Evolutionary conservation across 2,888 invertebrate genomes (phyloP).

Genomic region (Nysson spinosus): DNA sequence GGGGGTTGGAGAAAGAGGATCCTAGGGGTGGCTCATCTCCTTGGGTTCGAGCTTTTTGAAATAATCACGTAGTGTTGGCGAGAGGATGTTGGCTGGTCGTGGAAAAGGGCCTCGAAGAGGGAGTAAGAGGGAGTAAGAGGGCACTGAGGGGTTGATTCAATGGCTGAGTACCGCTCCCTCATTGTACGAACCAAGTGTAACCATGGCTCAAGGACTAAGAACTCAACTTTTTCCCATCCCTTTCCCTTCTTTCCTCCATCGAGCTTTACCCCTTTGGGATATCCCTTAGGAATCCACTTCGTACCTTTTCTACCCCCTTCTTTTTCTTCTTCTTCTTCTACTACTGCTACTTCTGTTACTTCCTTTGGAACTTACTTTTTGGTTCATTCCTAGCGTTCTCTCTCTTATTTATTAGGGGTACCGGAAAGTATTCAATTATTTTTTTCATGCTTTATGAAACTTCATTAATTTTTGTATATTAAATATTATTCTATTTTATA

Average conservation of each 20-base stretch:
- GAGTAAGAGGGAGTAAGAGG: slow-evolving; percentile 37
- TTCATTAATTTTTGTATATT: too few relatives aligned
- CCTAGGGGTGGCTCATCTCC: slow-evolving; percentile 55
- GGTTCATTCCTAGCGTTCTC: slow-evolving; percentile 15
- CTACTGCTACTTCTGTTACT: background rate
- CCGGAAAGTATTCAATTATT: too few relatives aligned
- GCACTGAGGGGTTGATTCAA: slow-evolving; percentile 62
- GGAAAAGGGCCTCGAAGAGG: slow-evolving; percentile 28
- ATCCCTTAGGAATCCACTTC: slow-evolving; percentile 34
- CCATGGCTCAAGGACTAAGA: slow-evolving; percentile 59
- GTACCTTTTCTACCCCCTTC: slow-evolving; percentile 20
- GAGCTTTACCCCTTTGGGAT: slow-evolving; percentile 31
- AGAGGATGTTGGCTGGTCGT: slow-evolving; percentile 49
- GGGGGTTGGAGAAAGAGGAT: background rate
- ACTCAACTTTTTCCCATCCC: slow-evolving; percentile 51
- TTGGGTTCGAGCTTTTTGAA: slow-evolving; percentile 67
- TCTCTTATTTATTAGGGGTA: too few relatives aligned
- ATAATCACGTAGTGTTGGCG: slow-evolving; percentile 72
- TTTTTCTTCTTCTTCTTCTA: background rate
- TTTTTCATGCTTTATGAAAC: too few relatives aligned
- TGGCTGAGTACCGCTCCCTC: slow-evolving; percentile 66
- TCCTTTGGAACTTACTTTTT: slow-evolving; percentile 10
- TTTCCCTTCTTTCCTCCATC: slow-evolving; percentile 29
- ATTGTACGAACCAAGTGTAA: slow-evolving; percentile 63
- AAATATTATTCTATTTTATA: too few relatives aligned